These are phyloP conservation scores for Tetragonisca angustula DNA, from an alignment of 2,888 invertebrate genomes.

Conservation along the genomic window DNA sequence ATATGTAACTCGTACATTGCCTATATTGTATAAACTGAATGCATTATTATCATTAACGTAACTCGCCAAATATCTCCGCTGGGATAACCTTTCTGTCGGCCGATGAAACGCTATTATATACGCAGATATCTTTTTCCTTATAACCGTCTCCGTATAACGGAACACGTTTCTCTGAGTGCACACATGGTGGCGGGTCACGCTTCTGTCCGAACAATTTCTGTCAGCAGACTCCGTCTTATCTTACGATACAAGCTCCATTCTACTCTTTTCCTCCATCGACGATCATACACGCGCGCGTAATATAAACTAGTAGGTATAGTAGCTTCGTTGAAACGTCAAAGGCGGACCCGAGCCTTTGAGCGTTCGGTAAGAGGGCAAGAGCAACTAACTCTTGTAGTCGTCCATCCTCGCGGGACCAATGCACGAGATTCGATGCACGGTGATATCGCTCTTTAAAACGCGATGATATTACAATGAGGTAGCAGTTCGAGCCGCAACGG, in stretches of 20 bases:
- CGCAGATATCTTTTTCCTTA: constrained; percentile 26
- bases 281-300: not conserved
- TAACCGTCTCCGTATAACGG: constrained; percentile 37
- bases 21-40: constrained; percentile 17
- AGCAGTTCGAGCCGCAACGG: not conserved
- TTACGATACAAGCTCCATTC: constrained; percentile 12
- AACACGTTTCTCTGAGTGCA: constrained; percentile 67
- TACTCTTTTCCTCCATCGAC: constrained; percentile 1
- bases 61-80: constrained; percentile 50
- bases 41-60: constrained; percentile 17
- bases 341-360: not conserved
- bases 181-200: constrained; percentile 81
- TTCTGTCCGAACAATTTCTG: constrained; percentile 71
- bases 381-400: constrained; percentile 23
- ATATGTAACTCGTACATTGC: constrained; percentile 24
- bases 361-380: not conserved
- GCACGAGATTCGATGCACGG: constrained; percentile 29
- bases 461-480: not conserved
- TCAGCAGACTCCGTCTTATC: constrained; percentile 47
- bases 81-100: constrained; percentile 48
- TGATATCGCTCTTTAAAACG: not conserved
- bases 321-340: constrained; percentile 7
- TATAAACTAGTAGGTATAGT: no score
- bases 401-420: constrained; percentile 15
- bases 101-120: constrained; percentile 24